Evolutionary conservation across 2,888 invertebrate genomes (phyloP).

Genomic region (Belgica antarctica): DNA sequence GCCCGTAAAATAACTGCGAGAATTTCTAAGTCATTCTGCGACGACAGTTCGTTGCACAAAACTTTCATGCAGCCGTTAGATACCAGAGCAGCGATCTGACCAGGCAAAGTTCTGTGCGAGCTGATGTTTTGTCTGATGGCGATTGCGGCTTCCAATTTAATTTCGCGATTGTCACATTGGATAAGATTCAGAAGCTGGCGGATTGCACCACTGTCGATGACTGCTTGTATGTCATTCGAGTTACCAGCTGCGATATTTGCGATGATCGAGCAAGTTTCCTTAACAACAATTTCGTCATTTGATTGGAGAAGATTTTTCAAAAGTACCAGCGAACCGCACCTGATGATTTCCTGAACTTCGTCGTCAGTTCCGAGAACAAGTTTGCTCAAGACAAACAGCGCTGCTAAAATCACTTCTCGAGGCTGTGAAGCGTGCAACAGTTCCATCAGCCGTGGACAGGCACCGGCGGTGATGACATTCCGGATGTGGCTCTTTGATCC

Average conservation of each 20-base stretch:
- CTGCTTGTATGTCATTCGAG: not conserved
- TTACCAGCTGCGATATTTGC: not conserved
- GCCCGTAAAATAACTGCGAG: no score
- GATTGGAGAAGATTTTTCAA: not conserved
- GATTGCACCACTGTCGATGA: not conserved
- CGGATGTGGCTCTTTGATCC: not conserved
- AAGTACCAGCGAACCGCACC: not conserved
- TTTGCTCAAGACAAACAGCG: not conserved
- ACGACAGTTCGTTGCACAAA: not conserved
- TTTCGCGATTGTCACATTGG: not conserved
- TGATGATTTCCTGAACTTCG: not conserved
- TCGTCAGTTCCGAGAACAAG: not conserved
- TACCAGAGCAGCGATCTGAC: not conserved
- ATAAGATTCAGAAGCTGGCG: not conserved
- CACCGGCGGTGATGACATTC: not conserved
- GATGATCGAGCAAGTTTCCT: not conserved
- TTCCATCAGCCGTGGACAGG: not conserved
- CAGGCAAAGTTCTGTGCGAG: not conserved
- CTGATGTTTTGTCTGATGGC: not conserved
- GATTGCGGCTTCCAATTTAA: not conserved
- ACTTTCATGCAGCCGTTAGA: not conserved
- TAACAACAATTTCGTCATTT: not conserved
- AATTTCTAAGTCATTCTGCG: no score
- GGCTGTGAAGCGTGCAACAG: not conserved
- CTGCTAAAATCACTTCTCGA: not conserved